Base-by-base conservation (phyloP, 92 coral and sea anemone genomes). In the Umimayanthus chanpuru region DNA sequence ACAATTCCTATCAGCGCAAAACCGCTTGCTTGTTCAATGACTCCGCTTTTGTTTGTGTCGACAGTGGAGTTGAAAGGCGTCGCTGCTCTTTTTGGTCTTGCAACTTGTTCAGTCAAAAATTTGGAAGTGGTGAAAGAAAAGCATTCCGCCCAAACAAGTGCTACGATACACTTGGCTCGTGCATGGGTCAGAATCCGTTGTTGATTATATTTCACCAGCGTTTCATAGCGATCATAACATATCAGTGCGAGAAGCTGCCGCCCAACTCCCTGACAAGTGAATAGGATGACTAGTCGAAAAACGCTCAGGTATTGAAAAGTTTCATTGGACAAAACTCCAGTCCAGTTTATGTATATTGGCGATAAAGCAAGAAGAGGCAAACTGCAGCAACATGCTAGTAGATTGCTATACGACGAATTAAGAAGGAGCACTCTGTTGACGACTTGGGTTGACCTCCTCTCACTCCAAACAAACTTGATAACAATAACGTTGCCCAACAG, bases 201-300 rank as follows among this genome's bases (percentile, higher is more conserved):
- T 41, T 40, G 80, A 32, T 76, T 76, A 56, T 76, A 39, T 76
- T 76, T 41, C 2, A 76, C 56, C 2, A 76, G 53, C 16, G 47
- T 47, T 76, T 76, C 80, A 25, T 76, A 76, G 28, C 80, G 80
- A 36, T 76, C 80, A 40, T 76, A 76, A 39, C 80, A 76, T 10
- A 76, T 76, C 11, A 76, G 55, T 9, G 80, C 80, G 11, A 76
- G 80, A 1, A 76, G 50, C 41, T 76, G 80, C 18, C 41, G 2
- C 16, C 80, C 80, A 1, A 76, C 29, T 39, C 80, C 80, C 32
- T 76, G 80, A 40, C 80, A 76, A 76, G 80, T 6, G 5, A 76
- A 76, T 14, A 76, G 55, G 25, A 76, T 21, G 80, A 56, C 41
- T 39, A 76, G 53, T 6, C 80, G 80, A 15, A 41, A 28, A 76